phyloP scores from a whole-genome alignment of 2,113 vertebrate genomes.

The Ibidorhyncha struthersii region DNA sequence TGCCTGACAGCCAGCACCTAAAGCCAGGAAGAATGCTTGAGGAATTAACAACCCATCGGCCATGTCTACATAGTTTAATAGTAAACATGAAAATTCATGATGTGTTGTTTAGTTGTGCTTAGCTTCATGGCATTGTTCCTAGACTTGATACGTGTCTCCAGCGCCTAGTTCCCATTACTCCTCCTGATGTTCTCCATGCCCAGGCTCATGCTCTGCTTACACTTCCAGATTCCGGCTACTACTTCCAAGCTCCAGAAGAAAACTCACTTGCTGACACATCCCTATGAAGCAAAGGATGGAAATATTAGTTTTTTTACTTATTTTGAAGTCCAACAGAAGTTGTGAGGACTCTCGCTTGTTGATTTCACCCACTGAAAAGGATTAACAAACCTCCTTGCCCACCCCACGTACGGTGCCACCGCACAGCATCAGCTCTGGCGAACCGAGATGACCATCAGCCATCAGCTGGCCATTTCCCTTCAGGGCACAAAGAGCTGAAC shows the following conservation, averaged over 20 bases:
- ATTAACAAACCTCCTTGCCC: background rate
- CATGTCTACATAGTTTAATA: background rate
- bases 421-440: background rate
- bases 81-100: background rate
- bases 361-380: background rate
- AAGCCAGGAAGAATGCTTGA: background rate
- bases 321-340: background rate
- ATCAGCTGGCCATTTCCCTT: background rate
- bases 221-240: background rate
- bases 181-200: background rate
- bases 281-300: background rate
- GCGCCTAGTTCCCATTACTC: background rate
- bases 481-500: background rate
- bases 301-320: background rate
- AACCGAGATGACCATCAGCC: background rate
- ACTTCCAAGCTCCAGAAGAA: background rate
- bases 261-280: background rate
- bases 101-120: background rate
- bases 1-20: background rate
- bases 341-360: background rate
- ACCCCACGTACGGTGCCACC: accelerated
- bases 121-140: background rate
- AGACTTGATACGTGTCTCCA: background rate
- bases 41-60: background rate
- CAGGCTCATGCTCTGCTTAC: background rate